Conservation (phyloP, 2,797 vertebrate species). For the Aulostomus chinensis region DNA sequence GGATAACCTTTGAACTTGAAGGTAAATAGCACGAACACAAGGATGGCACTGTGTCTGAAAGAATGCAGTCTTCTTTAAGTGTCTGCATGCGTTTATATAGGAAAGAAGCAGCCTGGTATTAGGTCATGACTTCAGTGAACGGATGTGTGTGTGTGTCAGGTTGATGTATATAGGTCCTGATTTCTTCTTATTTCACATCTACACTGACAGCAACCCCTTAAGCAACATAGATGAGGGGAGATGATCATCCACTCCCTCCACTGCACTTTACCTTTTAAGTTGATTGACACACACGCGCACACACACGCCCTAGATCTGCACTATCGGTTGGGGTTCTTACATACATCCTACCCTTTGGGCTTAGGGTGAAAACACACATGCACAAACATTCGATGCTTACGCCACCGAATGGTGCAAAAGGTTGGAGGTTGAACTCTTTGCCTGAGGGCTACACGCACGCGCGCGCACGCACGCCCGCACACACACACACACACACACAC, state of each 20-base stretch:
- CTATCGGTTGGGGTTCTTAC: constrained; percentile 30
- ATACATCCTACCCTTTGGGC: constrained; percentile 31
- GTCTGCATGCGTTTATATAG: constrained; percentile 19
- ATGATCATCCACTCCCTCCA: constrained; percentile 24
- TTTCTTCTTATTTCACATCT: constrained; percentile 37
- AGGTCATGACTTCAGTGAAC: constrained; percentile 9
- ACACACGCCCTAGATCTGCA: constrained; percentile 49
- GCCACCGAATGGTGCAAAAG: constrained; percentile 33
- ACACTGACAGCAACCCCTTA: constrained; percentile 42
- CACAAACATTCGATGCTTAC: constrained; percentile 9
- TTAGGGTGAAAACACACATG: constrained; percentile 14
- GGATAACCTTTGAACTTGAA: constrained; percentile 21
- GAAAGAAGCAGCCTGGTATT: constrained; percentile 3
- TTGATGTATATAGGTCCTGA: constrained; percentile 58
- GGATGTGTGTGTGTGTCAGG: constrained; percentile 25
- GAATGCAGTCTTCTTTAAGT: constrained; percentile 19
- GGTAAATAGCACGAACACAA: constrained; percentile 12
- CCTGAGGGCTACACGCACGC: constrained; percentile 17
- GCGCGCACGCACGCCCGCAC: too few species aligned
- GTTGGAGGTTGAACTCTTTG: constrained; percentile 16
- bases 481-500: background rate
- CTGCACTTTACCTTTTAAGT: constrained; percentile 47
- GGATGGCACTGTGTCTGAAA: background rate
- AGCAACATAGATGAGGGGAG: constrained; percentile 40
- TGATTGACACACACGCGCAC: constrained; percentile 38